These are phyloP conservation scores for Bilobella aurantiaca DNA, from an alignment of 1,140 invertebrate genomes.

Conservation along the genomic window DNA sequence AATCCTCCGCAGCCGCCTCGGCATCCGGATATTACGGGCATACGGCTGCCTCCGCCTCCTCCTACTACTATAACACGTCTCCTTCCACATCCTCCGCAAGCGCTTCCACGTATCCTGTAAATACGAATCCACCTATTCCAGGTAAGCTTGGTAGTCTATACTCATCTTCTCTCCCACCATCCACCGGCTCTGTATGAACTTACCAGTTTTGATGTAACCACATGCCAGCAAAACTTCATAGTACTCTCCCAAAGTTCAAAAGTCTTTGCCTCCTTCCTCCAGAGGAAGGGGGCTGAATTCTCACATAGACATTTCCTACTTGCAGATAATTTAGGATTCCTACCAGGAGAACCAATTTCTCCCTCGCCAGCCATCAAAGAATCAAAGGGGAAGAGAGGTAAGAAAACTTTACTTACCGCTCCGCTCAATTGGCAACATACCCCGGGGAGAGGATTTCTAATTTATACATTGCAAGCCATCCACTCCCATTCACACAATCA, in stretches of 20 bases:
- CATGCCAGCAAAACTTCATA: background rate
- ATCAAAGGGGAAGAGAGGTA: constrained; percentile 29
- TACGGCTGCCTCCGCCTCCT: constrained; percentile 23
- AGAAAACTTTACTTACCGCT: background rate
- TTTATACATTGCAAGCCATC: too few relatives aligned
- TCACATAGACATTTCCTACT: too few relatives aligned
- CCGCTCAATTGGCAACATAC: too few relatives aligned
- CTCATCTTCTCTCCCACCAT: too few relatives aligned
- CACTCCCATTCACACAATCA: too few relatives aligned
- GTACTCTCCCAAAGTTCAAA: background rate
- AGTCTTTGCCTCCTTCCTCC: too few relatives aligned
- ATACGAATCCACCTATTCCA: constrained; percentile 35
- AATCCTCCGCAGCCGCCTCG: constrained; percentile 28
- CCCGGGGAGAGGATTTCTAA: too few relatives aligned
- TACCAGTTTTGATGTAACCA: background rate
- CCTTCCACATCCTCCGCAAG: constrained; percentile 32
- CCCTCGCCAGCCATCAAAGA: constrained; percentile 30
- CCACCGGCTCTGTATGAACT: too few relatives aligned
- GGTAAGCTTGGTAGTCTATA: too few relatives aligned
- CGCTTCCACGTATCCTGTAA: constrained; percentile 35
- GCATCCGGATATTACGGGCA: constrained; percentile 32
- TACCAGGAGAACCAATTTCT: constrained; percentile 29
- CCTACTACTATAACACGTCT: constrained; percentile 34
- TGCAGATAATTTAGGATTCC: constrained; percentile 27
- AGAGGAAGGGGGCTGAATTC: background rate